Base-by-base conservation (phyloP, 2,797 vertebrate species). In the Arctocebus calabarensis region DNA sequence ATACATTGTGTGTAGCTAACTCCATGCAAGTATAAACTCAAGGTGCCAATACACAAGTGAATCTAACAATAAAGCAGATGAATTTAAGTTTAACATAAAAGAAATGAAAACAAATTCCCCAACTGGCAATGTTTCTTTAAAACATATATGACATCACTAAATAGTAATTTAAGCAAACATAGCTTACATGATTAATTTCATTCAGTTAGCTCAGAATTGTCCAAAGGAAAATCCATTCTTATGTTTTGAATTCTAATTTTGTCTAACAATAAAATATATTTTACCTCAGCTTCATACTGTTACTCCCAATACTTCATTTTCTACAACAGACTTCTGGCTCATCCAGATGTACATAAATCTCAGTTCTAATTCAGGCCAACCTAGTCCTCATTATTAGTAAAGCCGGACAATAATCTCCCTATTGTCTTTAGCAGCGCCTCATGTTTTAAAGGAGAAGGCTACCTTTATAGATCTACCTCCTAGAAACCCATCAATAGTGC, bases 341-440 rank as follows among this genome's bases (percentile, higher is more conserved):
- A 48, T 70, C 57, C 64, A 96, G 55, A 79, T 90, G 84, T 90
- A 90, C 79, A 96, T 62, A 90, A 70, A 66, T 16, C 89, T 90
- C 70, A 55, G 43, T 68, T 91, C 84, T 87, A 92, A 90, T 64
- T 91, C 71, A 23, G 45, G 62, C 59, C 84, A 88, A 29, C 34
- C n/a, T 79, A 83, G 25, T 73, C 34, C 13, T 93, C 20, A 20
- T 34, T 96, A 92, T 57, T 79, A 74, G 84, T 91, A 66, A 94
- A 91, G 43, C 88, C 68, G 95, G 68, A 81, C 87, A 92, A 82
- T 85, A 73, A 70, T 93, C 86, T 86, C 64, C 89, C 90, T 52
- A 79, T 86, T 96, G 95, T 94, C 5, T 48, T 79, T 27, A 95
- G 74, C 91, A 95, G 25, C 64, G 71, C 93, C 90, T 96, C 66